Evolutionary conservation across 2,797 vertebrate genomes (phyloP).

Genomic region (Lindbergichthys nudifrons): DNA sequence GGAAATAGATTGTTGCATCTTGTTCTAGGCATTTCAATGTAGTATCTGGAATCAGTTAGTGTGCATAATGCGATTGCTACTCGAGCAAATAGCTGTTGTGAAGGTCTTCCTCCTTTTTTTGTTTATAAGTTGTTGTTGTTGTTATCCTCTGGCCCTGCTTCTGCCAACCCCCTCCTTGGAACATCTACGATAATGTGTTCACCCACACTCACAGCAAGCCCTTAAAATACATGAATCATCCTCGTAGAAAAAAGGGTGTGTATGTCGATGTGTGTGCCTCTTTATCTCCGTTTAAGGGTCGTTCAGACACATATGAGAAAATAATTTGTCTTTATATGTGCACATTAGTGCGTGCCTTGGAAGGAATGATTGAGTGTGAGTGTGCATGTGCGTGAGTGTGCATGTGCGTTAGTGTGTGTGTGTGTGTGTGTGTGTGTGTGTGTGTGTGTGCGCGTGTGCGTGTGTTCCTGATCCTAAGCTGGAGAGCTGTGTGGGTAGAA

Average conservation of each 20-base stretch:
- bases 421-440: constrained; percentile 7
- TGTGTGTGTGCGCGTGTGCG: constrained; percentile 18
- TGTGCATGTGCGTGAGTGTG: constrained; percentile 2
- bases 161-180: constrained; percentile 58
- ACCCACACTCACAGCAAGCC: constrained; percentile 59
- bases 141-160: constrained; percentile 43
- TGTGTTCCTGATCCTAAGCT: constrained; percentile 49
- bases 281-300: constrained; percentile 54
- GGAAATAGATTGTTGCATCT: constrained; percentile 1
- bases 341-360: constrained; percentile 17
- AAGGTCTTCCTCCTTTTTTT: constrained; percentile 22
- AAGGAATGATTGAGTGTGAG: constrained; percentile 18
- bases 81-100: constrained; percentile 25
- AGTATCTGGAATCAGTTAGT: constrained; percentile 1
- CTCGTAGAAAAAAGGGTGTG: constrained; percentile 29
- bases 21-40: background rate
- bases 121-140: background rate
- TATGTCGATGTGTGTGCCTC: constrained; percentile 34
- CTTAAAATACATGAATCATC: constrained; percentile 72
- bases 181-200: constrained; percentile 69
- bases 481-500: constrained; percentile 73
- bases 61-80: constrained; percentile 10
- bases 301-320: constrained; percentile 58
- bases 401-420: background rate
- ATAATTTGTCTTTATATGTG: constrained; percentile 59